These are phyloP conservation scores for Hemicordylus capensis DNA, from an alignment of 2,113 vertebrate genomes.

Conservation along the genomic window DNA sequence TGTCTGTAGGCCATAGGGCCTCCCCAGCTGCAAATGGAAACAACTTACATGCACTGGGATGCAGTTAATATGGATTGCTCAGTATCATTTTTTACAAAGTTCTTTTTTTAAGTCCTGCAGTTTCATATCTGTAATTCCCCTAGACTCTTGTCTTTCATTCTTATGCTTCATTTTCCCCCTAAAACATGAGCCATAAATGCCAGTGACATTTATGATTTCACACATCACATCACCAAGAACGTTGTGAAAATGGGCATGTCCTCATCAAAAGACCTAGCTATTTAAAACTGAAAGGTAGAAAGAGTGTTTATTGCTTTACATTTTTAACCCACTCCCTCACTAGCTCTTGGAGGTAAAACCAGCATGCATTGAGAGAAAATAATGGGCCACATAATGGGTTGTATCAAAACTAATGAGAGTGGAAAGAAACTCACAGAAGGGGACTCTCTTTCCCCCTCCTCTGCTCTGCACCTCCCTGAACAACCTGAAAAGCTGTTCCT, in stretches of 20 bases:
- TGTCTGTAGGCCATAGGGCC: neutral
- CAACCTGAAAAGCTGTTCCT: too few species aligned
- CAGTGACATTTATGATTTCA: slow-evolving; percentile 6
- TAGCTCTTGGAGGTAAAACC: neutral
- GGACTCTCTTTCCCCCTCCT: too few species aligned
- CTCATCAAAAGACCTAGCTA: neutral
- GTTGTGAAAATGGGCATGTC: neutral
- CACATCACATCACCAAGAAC: slow-evolving; percentile 16
- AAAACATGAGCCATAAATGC: slow-evolving; percentile 18
- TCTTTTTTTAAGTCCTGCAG: neutral
- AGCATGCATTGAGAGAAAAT: neutral
- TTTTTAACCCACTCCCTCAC: neutral
- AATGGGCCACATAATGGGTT: neutral
- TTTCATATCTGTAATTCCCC: slow-evolving; percentile 26
- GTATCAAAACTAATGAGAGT: too few species aligned
- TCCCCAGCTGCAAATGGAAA: neutral
- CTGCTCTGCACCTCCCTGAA: too few species aligned
- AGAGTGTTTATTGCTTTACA: neutral
- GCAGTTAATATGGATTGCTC: neutral
- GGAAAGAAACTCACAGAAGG: too few species aligned
- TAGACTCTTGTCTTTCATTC: neutral
- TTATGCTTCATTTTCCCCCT: slow-evolving; percentile 17
- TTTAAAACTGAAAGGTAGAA: neutral
- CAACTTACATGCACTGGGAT: neutral
- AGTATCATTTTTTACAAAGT: slow-evolving; percentile 7